Evolutionary conservation across 53 echinoderm and acorn worm species (phyloP), one percentile per base, ranked within the genome.

Genomic region (Patiria pectinifera): DNA sequence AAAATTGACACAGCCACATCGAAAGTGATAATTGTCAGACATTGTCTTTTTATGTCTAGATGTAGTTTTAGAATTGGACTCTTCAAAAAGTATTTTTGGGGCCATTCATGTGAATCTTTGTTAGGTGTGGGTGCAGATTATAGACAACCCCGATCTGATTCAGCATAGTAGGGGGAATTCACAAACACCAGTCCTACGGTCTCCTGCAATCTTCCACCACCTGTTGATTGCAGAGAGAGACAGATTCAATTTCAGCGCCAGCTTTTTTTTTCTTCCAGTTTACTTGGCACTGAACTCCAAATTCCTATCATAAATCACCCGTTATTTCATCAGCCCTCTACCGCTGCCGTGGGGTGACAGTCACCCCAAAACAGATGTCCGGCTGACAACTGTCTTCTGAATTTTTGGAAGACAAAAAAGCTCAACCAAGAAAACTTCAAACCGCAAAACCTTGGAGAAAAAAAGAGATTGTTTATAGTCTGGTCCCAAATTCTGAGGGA

Each of bases 341-440:
- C 18, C 45, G 13, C 79, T 45, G 46, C 79, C 3, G 14, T 10
- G 79, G 19, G 79, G 79, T 45, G 79, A 46, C 47, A 13, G 44
- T 78, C 79, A 45, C 79, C 79, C 24, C 46, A 10, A 13, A 78
- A 45, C 79, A 78, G 44, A 77, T 77, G 77, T 77, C 77, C 79
- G 15, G 24, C 44, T 78, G 46, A 46, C 79, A 78, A 78, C 79
- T 78, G 46, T n/a, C 22, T 78, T 22, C 12, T 11, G 14, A 15
- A 45, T n/a, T 23, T 78, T 22, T 78, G 44, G 13, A 11, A 78
- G 25, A 46, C 11, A 45, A n/a, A 74, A 74, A 74, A 4, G 23
- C 24, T 66, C 10, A 21, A 21, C 70, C 19, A 21, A 70, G 70
- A 60, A 11, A 12, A 11, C 12, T 66, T 66, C 3, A 53, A 53